Evolutionary conservation across 2,888 invertebrate species (phyloP).

Genomic region (Poecilus cupreus): DNA sequence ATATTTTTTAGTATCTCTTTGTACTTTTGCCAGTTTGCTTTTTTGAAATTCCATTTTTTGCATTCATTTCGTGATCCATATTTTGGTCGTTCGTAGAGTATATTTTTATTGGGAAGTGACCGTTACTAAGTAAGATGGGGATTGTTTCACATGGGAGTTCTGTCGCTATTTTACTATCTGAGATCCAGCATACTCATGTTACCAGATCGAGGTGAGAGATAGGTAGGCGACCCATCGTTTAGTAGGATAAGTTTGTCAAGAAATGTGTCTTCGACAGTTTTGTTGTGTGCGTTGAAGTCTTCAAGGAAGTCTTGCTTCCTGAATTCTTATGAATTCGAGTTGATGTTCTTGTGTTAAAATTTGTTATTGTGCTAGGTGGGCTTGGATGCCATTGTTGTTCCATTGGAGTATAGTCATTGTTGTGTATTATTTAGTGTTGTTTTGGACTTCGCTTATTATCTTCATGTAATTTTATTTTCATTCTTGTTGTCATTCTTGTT

Average conservation of each 20-base stretch:
- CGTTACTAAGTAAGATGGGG: neutral
- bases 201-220: constrained; percentile 13
- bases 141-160: constrained; percentile 20
- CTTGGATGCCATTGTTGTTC: constrained; percentile 22
- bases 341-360: constrained; percentile 22
- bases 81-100: neutral
- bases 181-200: neutral
- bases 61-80: neutral
- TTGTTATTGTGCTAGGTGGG: constrained; percentile 1
- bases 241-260: neutral
- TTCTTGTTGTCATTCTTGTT: constrained; percentile 8
- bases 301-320: constrained; percentile 5
- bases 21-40: constrained; percentile 17
- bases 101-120: constrained; percentile 48
- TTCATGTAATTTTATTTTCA: constrained; percentile 2
- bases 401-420: constrained; percentile 7
- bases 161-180: neutral
- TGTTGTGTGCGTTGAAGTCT: constrained; percentile 35
- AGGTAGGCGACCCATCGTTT: constrained; percentile 20
- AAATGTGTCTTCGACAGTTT: constrained; percentile 10
- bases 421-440: constrained; percentile 1
- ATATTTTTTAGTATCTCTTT: neutral
- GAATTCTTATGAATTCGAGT: constrained; percentile 12
- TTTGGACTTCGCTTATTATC: neutral
- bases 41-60: constrained; percentile 31